Conservation (phyloP, 1,140 invertebrate species). For the Magallana ariakensis region DNA sequence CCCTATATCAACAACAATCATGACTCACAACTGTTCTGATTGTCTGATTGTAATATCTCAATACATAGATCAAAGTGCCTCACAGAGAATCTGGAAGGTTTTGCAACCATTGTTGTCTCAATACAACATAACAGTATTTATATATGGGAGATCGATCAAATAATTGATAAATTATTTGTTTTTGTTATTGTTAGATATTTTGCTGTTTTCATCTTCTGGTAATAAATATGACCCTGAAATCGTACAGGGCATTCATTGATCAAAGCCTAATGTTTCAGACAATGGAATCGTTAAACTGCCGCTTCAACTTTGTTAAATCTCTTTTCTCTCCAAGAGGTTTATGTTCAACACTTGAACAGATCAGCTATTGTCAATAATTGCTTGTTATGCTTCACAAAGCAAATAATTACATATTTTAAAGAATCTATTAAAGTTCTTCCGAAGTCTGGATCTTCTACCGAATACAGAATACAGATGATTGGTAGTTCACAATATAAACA, state of each 20-base stretch:
- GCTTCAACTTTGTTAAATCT: not conserved
- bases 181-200: too few species aligned
- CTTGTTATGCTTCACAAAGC: constrained; percentile 1
- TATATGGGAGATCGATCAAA: too few species aligned
- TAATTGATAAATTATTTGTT: too few species aligned
- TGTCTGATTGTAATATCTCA: not conserved
- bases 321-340: not conserved
- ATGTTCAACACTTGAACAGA: not conserved
- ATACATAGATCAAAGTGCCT: not conserved
- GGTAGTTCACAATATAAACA: not conserved
- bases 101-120: not conserved
- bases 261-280: not conserved
- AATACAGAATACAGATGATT: not conserved
- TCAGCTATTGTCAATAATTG: not conserved
- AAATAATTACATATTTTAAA: not conserved
- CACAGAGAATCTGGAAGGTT: not conserved
- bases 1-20: not conserved
- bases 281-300: not conserved
- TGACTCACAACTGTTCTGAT: not conserved
- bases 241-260: too few species aligned
- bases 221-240: too few species aligned
- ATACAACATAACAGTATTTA: not conserved
- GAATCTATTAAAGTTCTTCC: not conserved
- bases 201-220: too few species aligned
- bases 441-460: not conserved